phyloP scores from a whole-genome alignment of 2,113 vertebrate species.

The Neotoma lepida region DNA sequence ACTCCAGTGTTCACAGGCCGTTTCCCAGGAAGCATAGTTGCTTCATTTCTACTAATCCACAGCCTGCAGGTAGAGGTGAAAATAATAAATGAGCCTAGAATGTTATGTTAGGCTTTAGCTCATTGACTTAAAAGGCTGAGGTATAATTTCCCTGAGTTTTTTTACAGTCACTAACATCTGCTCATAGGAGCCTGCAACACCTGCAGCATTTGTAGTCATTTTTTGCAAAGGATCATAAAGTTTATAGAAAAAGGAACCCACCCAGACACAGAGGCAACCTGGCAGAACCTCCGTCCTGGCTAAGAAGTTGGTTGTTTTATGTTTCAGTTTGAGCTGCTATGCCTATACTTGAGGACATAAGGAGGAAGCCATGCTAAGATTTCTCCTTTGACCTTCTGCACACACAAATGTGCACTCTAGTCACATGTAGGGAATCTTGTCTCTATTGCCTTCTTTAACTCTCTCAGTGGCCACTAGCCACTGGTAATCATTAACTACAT shows the following conservation, averaged over 20 bases:
- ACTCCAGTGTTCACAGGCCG: not conserved
- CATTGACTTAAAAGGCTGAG: slow-evolving; percentile 79
- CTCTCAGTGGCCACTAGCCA: not conserved
- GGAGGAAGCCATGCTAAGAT: not conserved
- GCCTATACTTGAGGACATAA: not conserved
- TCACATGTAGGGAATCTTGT: not conserved
- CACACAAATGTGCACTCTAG: not conserved
- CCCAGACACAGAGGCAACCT: slow-evolving; percentile 59
- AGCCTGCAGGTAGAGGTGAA: not conserved
- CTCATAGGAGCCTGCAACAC: slow-evolving; percentile 70
- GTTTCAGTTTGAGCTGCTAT: slow-evolving; percentile 24
- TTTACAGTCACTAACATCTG: slow-evolving; percentile 70
- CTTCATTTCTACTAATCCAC: slow-evolving; percentile 23
- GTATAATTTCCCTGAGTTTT: slow-evolving; percentile 68
- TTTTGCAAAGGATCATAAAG: slow-evolving; percentile 70
- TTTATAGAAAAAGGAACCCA: slow-evolving; percentile 60
- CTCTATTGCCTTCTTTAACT: not conserved
- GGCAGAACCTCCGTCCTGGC: slow-evolving; percentile 58
- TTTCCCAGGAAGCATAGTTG: slow-evolving; percentile 20
- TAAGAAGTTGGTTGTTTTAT: slow-evolving; percentile 66
- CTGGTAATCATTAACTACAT: not conserved
- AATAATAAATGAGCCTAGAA: slow-evolving; percentile 66
- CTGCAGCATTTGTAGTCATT: slow-evolving; percentile 57
- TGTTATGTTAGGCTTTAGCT: slow-evolving; percentile 60
- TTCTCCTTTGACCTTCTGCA: not conserved